A percentile compares a stretch with the other conserved stretches of the same genome.
Conservation (phyloP, 2,797 vertebrate genomes). For the Cuniculus paca region DNA sequence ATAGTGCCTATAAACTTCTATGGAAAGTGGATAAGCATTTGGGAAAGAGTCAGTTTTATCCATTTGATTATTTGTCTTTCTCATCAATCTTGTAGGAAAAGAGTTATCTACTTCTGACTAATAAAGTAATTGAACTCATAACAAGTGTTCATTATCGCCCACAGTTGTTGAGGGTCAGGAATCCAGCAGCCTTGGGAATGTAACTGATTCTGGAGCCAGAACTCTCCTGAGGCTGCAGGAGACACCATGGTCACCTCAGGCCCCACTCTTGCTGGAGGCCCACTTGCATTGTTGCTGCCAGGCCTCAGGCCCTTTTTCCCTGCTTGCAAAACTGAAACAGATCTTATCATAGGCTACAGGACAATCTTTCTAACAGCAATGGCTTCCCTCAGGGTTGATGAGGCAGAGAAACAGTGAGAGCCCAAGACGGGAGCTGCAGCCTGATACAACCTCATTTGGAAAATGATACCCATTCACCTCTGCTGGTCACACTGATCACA, state of each 20-base stretch:
- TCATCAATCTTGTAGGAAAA: not conserved
- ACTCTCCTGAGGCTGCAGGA: not conserved
- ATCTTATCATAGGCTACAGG: not conserved
- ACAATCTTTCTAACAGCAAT: not conserved
- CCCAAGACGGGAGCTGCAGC: not conserved
- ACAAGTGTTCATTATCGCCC: not conserved
- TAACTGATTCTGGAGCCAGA: not conserved
- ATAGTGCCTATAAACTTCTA: not conserved
- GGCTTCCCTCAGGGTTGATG: not conserved
- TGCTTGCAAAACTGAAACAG: not conserved
- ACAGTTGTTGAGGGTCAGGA: not conserved
- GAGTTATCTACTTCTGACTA: not conserved
- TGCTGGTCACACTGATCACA: not conserved
- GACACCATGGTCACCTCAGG: accelerated
- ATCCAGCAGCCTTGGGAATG: not conserved
- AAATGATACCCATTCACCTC: accelerated
- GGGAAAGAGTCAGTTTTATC: not conserved
- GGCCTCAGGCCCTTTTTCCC: not conserved
- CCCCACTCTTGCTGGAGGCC: not conserved
- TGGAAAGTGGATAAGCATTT: conserved; percentile 41
- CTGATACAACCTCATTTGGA: not conserved
- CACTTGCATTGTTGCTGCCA: not conserved
- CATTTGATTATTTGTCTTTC: conserved; percentile 19
- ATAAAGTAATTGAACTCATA: not conserved
- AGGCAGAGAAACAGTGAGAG: not conserved